Base-by-base conservation (phyloP, 2,888 invertebrate species). In the Pimpla rufipes region DNA sequence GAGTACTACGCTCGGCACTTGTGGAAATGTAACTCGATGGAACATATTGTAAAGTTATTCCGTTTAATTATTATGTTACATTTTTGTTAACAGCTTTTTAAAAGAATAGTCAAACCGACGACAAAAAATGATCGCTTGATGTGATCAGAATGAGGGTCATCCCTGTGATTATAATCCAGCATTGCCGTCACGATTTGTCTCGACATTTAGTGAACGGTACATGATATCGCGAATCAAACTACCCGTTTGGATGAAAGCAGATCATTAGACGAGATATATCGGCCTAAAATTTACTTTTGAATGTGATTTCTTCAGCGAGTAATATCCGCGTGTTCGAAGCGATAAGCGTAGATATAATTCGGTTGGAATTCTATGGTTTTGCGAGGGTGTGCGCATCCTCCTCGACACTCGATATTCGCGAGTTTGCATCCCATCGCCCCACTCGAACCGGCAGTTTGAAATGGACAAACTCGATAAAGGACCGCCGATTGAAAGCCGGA, bases 321-420 rank as follows among this genome's bases (percentile, higher is more conserved):
- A 37, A n/a, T 62, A 62, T 37, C 1, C 40, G 62, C 37, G 37
- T 62, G 40, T 40, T 62, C 37, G 37, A 62, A 62, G 8, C 62
- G 40, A 37, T 40, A 62, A 35, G 37, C 37, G 10, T 40, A 37
- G 13, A 37, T 37, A 62, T 37, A 62, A 37, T 16, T 40, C 10
- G 18, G 57, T 59, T 59, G 35, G 37, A 62, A 62, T 62, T 62
- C 37, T 37, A 18, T 40, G 11, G 10, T 62, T 40, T 37, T 40
- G 40, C 37, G 11, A 0, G 18, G 2, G 35, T 10, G 16, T 11
- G 62, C 62, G 62, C 62, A 37, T 62, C 40, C 62, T 5, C 35
- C 18, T 62, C 62, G 16, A 62, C 37, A 62, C 37, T 62, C 40
- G 62, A 40, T 62, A 62, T 62, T 62, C 18, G 40, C 70, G 37